Percentiles rank a stretch among this genome's conserved stretches.
phyloP scores from a whole-genome alignment of 2,797 vertebrate species.

The Lutjanus argentimaculatus region DNA sequence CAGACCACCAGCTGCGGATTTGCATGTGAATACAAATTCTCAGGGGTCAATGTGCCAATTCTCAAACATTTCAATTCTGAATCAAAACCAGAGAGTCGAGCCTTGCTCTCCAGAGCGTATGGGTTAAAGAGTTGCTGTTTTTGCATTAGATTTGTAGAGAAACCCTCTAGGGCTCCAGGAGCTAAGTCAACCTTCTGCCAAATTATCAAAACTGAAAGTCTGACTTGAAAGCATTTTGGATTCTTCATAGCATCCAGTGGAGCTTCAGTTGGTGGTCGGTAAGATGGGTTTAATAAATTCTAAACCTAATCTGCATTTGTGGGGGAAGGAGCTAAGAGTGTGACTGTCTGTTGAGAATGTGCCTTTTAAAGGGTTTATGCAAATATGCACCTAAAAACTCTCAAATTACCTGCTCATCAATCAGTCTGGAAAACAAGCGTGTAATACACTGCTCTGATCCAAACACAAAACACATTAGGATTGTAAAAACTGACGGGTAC shows the following conservation, averaged over 20 bases:
- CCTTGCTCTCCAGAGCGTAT: conserved; percentile 34
- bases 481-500: conserved; percentile 40
- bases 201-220: conserved; percentile 60
- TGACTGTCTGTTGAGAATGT: conserved; percentile 62
- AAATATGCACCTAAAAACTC: conserved; percentile 64
- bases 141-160: conserved; percentile 55
- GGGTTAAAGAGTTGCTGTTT: conserved; percentile 66
- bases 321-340: conserved; percentile 39
- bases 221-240: conserved; percentile 59
- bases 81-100: conserved; percentile 58
- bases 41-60: conserved; percentile 66
- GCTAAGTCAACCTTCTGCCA: conserved; percentile 51
- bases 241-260: conserved; percentile 39
- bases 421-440: conserved; percentile 71
- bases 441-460: conserved; percentile 54
- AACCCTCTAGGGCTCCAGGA: conserved; percentile 51
- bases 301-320: conserved; percentile 64
- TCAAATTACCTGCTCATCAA: conserved; percentile 74
- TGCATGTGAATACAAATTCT: conserved; percentile 79
- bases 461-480: conserved; percentile 53
- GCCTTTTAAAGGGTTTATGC: conserved; percentile 72
- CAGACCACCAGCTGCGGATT: conserved; percentile 75
- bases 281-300: conserved; percentile 65
- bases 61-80: conserved; percentile 70
- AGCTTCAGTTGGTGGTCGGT: conserved; percentile 52